Base-by-base conservation (phyloP, 1,140 invertebrate species). In the Mesaphorura yosii region DNA sequence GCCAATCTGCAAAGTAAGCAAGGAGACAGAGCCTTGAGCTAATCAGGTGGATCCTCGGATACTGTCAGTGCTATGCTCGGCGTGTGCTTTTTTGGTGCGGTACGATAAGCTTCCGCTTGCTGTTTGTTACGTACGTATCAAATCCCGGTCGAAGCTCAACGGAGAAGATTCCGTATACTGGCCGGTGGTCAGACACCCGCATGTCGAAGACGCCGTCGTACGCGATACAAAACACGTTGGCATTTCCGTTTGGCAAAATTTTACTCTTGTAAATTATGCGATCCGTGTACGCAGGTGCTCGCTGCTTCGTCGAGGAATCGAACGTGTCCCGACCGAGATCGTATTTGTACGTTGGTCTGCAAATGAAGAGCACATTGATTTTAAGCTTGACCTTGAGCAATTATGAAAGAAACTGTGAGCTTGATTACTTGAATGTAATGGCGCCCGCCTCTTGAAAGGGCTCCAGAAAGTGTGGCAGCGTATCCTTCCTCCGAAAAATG, bases 261-360 rank as follows among this genome's bases (percentile, higher is more conserved):
- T 57, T 58, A 20, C 47, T 34, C 37, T 59, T 59, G 50, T 57
- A 63, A 27, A 63, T 42, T 23, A 63, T 52, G 34, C 61, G 40
- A 38, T 63, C 61, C 4, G 61, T 63, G 42, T 59, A 63, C 19
- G 61, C 61, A 26, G 61, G 61, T 3, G 55, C 20, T 23, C 61
- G n/a, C 37, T 57, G 51, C 45, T 63, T 63, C 6, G 25, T 51
- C 2, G 61, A 63, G 3, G 57, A 44, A 34, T 63, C 61, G 40
- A 63, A 63, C 14, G 37, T 55, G 28, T 63, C 61, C 0, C 49
- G 53, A 14, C 58, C 57, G 14, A 63, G 10, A 31, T 63, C 61
- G 27, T 59, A 63, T 28, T 63, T 63, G 48, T 63, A 63, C 0
- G 61, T 59, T 12, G 61, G 61, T 34, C 61, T 62, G 26, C 0